Evolutionary conservation across 2,113 vertebrate species (phyloP).

Genomic region (Rhadina sibilatrix): DNA sequence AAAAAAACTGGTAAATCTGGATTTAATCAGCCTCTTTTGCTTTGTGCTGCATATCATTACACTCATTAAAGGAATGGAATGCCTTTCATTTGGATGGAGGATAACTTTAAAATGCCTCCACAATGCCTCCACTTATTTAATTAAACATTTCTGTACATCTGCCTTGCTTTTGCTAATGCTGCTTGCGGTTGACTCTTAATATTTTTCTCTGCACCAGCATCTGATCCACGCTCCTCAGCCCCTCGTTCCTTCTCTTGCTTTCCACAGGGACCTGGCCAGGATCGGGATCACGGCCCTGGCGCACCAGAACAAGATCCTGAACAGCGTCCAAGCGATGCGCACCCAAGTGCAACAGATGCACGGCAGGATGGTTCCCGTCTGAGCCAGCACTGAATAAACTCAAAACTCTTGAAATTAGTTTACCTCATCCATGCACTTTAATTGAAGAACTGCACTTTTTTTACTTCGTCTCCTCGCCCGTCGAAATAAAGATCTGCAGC

Average conservation of each 20-base stretch:
- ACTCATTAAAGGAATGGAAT: slow-evolving; percentile 71
- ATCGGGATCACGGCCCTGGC: slow-evolving; percentile 87
- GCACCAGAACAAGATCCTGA: slow-evolving; percentile 96
- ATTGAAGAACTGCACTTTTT: slow-evolving; percentile 96
- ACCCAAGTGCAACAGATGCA: slow-evolving; percentile 97
- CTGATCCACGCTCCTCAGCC: not conserved
- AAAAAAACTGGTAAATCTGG: slow-evolving; percentile 79
- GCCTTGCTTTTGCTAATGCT: slow-evolving; percentile 59
- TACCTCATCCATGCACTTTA: slow-evolving; percentile 99
- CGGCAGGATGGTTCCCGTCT: slow-evolving; percentile 96
- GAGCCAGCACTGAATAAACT: slow-evolving; percentile 81
- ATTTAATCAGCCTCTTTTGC: slow-evolving; percentile 75
- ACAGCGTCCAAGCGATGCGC: slow-evolving; percentile 90
- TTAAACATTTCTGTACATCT: slow-evolving; percentile 67
- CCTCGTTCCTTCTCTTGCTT: not conserved
- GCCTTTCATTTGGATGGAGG: slow-evolving; percentile 71
- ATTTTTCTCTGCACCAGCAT: slow-evolving; percentile 16
- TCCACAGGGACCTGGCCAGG: slow-evolving; percentile 87
- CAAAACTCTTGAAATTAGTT: slow-evolving; percentile 90
- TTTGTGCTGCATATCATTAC: slow-evolving; percentile 75
- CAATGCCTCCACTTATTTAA: slow-evolving; percentile 53
- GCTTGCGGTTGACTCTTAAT: slow-evolving; percentile 32
- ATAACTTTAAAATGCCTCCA: slow-evolving; percentile 48
- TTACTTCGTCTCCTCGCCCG: slow-evolving; percentile 83
- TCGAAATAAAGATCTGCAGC: slow-evolving; percentile 76